These are phyloP conservation scores for Genyomyrus donnyi DNA, from an alignment of 2,113 vertebrate genomes.

Conservation along the genomic window DNA sequence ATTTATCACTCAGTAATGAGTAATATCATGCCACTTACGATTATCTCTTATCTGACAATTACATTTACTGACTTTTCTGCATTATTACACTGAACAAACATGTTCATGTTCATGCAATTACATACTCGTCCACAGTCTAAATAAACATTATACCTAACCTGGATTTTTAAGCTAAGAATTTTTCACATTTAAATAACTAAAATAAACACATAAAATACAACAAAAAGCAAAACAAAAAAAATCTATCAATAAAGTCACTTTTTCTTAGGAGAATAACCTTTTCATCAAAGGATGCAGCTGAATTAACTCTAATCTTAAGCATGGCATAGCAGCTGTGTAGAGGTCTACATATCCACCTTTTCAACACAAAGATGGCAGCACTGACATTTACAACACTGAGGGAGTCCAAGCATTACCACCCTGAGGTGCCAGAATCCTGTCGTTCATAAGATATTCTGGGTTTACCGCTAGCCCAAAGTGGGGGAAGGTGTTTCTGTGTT, in stretches of 20 bases:
- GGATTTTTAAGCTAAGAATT: not conserved
- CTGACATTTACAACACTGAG: not conserved
- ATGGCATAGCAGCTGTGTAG: not conserved
- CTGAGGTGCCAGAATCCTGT: not conserved
- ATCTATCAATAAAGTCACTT: not conserved
- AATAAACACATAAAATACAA: not conserved
- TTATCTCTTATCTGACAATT: not conserved
- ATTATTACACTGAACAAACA: not conserved
- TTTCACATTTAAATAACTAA: not conserved
- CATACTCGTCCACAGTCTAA: not conserved
- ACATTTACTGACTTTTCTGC: not conserved
- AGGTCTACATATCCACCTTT: not conserved
- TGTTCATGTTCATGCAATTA: not conserved
- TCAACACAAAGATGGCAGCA: not conserved
- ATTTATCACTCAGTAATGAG: not conserved
- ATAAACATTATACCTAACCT: not conserved
- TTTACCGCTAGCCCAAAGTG: not conserved
- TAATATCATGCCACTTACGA: not conserved
- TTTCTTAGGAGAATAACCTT: not conserved
- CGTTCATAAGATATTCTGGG: not conserved
- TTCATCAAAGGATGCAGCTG: not conserved
- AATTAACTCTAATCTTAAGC: not conserved
- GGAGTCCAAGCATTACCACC: not conserved
- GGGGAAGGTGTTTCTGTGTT: not conserved
- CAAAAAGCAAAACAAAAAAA: not conserved